phyloP scores from a whole-genome alignment of 1,140 invertebrate genomes.

The Lordiphosa clarofinis region DNA sequence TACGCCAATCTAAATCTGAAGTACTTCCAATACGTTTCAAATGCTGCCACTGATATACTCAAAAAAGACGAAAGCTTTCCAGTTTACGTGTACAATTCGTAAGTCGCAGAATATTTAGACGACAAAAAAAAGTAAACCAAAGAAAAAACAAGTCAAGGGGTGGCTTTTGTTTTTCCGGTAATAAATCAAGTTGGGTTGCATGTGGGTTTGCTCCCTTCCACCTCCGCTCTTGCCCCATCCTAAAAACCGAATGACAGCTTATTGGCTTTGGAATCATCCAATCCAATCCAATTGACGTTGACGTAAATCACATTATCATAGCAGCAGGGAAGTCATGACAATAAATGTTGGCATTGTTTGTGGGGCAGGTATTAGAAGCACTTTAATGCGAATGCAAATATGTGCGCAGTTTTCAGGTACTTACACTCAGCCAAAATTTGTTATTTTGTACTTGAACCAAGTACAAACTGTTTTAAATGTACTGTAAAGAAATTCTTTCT shows the following conservation, averaged over 20 bases:
- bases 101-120: constrained; percentile 47
- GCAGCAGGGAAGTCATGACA: constrained; percentile 62
- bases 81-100: constrained; percentile 24
- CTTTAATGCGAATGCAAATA: constrained; percentile 51
- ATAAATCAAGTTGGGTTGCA: constrained; percentile 61
- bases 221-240: background rate
- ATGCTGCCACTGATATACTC: constrained; percentile 49
- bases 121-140: constrained; percentile 13
- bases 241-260: constrained; percentile 62
- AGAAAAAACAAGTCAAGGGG: constrained; percentile 44
- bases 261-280: constrained; percentile 71
- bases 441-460: too few species aligned
- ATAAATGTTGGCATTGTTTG: constrained; percentile 53
- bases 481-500: too few species aligned
- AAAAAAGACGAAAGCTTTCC: constrained; percentile 44
- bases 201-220: constrained; percentile 45
- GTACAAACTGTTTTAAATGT: too few species aligned
- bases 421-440: background rate
- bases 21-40: constrained; percentile 52
- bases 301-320: constrained; percentile 76
- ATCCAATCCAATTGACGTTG: constrained; percentile 70
- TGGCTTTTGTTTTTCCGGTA: constrained; percentile 69
- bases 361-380: constrained; percentile 36
- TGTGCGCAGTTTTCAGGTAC: constrained; percentile 1
- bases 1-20: constrained; percentile 42